Percentiles rank a stretch among this genome's conserved stretches.
These are phyloP conservation scores for Drosophila mercatorum DNA, from an alignment of 2,888 invertebrate species.

Conservation along the genomic window DNA sequence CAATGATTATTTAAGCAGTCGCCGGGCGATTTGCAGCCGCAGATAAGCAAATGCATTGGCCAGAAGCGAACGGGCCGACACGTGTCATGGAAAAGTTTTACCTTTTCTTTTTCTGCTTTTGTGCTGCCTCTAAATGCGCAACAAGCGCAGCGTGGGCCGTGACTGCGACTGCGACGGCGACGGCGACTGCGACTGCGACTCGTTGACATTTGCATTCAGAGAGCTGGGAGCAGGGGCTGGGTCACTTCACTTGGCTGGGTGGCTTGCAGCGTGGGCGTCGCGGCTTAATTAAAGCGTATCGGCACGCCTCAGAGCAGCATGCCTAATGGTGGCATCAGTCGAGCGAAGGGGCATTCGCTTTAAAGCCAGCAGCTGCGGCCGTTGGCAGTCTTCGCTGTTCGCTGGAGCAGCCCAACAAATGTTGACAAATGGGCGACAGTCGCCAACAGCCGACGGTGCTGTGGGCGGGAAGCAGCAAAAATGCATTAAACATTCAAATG, in stretches of 20 bases:
- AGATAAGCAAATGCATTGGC: constrained; percentile 43
- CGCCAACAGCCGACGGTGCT: constrained; percentile 9
- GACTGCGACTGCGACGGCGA: constrained; percentile 8
- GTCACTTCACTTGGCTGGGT: not conserved
- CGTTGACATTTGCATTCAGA: constrained; percentile 71
- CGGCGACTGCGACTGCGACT: constrained; percentile 14
- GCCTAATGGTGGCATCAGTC: constrained; percentile 27
- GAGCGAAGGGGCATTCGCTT: constrained; percentile 20
- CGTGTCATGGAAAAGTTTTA: constrained; percentile 52
- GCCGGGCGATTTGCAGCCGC: constrained; percentile 20
- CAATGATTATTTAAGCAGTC: constrained; percentile 43
- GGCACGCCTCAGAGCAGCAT: constrained; percentile 64
- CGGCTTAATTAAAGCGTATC: constrained; percentile 64
- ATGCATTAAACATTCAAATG: constrained; percentile 65
- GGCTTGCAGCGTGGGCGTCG: constrained; percentile 2
- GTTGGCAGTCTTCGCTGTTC: constrained; percentile 12
- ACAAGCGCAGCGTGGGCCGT: constrained; percentile 49
- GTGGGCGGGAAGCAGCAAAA: constrained; percentile 65
- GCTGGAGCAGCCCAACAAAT: constrained; percentile 22
- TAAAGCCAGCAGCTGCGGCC: constrained; percentile 14
- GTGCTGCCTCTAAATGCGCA: constrained; percentile 52
- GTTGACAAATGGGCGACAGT: constrained; percentile 28
- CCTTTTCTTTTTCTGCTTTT: constrained; percentile 2
- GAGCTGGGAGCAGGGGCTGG: constrained; percentile 8
- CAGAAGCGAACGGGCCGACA: constrained; percentile 35